Evolutionary conservation across 1,140 invertebrate genomes (phyloP), one percentile per base, ranked within the genome.

Genomic region (Drosophila lini): DNA sequence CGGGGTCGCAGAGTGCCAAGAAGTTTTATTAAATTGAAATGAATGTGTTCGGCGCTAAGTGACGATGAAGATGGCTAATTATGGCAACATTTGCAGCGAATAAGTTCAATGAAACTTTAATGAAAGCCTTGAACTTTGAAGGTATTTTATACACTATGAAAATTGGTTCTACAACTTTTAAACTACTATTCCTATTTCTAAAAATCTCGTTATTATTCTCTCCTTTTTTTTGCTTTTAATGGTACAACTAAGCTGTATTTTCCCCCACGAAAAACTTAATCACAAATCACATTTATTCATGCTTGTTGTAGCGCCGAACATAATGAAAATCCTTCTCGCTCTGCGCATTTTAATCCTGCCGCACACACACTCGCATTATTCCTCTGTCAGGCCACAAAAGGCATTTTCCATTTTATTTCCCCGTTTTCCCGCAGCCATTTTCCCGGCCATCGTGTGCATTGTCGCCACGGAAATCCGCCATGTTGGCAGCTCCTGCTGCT

Each of bases 401-500:
- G 62, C 74, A 59, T 41, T 76, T 76, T 53, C 45, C 34, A 25
- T 53, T 45, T 38, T 40, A 19, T 32, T 62, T 63, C 13, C 38
- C 34, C 16, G 16, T 16, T 62, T 63, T 38, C 36, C 38, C 62
- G 62, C 48, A 19, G 63, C 41, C 74, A 76, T 76, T 67, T 76
- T 67, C 62, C 47, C 48, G 11, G 28, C 58, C 62, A 68, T 71
- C 62, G 70, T 88, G 63, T 81, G 82, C 82, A 80, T 80, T 86
- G 82, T 88, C 82, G 83, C 83, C 82, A 88, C 80, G 82, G 82
- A 86, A 73, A 80, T 86, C 83, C 82, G 82, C 80, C 83, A 86
- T 86, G 83, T 83, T 83, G 79, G 79, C 78, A 86, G 77, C 74
- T 19, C 0, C 19, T 19, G 19, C 19, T 80, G 62, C 44, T 28